These are phyloP conservation scores for Sebastes itinus DNA, from an alignment of 2,797 vertebrate genomes.

Conservation along the genomic window DNA sequence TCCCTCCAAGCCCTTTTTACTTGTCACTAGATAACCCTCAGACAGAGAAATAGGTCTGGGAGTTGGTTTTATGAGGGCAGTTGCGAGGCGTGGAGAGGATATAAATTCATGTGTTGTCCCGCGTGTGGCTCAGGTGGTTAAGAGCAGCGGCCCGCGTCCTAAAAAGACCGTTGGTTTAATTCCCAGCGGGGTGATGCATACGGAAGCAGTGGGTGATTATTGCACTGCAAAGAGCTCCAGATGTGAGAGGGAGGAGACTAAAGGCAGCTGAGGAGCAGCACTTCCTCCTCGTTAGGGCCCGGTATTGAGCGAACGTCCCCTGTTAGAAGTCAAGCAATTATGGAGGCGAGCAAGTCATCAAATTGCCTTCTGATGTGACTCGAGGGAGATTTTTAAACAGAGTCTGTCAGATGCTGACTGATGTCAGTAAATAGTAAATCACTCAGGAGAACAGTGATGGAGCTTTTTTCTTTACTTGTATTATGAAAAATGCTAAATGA, in stretches of 20 bases:
- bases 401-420: neutral
- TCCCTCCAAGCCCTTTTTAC: neutral
- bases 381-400: neutral
- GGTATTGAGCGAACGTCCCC: neutral
- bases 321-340: neutral
- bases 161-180: neutral
- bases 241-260: neutral
- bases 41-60: neutral
- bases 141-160: neutral
- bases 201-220: conserved; percentile 4
- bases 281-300: neutral
- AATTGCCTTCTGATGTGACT: neutral
- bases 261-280: neutral
- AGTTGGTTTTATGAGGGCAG: neutral
- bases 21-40: neutral
- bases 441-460: neutral
- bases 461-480: neutral
- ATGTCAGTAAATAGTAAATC: neutral
- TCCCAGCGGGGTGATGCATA: conserved; percentile 19
- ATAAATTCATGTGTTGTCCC: neutral
- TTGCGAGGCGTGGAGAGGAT: neutral
- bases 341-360: neutral
- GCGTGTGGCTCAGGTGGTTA: conserved; percentile 21
- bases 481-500: neutral
- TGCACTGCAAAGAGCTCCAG: neutral